These are phyloP conservation scores for Microctenopoma lineatum DNA, from an alignment of 2,797 vertebrate genomes.

Conservation along the genomic window DNA sequence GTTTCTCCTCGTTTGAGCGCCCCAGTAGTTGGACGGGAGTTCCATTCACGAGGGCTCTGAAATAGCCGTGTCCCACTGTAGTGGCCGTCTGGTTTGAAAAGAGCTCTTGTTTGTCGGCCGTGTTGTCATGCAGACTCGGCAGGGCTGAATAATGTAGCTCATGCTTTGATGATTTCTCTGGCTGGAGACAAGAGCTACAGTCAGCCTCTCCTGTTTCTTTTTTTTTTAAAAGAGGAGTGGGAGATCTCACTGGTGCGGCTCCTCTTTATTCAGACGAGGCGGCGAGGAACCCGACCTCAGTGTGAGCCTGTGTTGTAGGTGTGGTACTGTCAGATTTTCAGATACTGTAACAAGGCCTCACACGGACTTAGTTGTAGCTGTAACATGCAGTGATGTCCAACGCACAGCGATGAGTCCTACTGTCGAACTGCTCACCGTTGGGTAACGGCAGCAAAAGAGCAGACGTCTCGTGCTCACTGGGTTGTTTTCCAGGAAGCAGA, in stretches of 20 bases:
- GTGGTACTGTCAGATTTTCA: too few relatives aligned
- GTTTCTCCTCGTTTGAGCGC: constrained; percentile 36
- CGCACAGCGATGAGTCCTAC: not conserved
- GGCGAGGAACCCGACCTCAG: constrained; percentile 51
- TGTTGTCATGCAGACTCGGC: constrained; percentile 78
- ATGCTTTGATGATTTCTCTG: constrained; percentile 77
- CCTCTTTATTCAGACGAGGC: constrained; percentile 69
- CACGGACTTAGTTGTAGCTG: too few relatives aligned
- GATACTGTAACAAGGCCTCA: too few relatives aligned
- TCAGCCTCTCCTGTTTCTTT: constrained; percentile 50
- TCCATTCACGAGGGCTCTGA: constrained; percentile 65
- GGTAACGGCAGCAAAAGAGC: not conserved
- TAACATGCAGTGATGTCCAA: not conserved
- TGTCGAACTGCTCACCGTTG: too few relatives aligned
- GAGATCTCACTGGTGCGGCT: constrained; percentile 66
- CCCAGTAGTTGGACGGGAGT: constrained; percentile 51
- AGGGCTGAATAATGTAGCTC: constrained; percentile 77
- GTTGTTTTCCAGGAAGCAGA: too few relatives aligned
- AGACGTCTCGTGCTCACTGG: too few relatives aligned
- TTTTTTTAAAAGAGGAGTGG: constrained; percentile 51
- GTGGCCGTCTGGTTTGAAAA: constrained; percentile 74
- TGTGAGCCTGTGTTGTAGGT: constrained; percentile 15
- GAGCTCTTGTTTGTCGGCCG: constrained; percentile 73
- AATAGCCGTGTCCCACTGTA: constrained; percentile 68
- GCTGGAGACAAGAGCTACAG: constrained; percentile 75